A percentile compares a stretch with the other conserved stretches of the same genome.
phyloP scores from a whole-genome alignment of 2,797 vertebrate genomes.

The Lycodopsis pacificus region DNA sequence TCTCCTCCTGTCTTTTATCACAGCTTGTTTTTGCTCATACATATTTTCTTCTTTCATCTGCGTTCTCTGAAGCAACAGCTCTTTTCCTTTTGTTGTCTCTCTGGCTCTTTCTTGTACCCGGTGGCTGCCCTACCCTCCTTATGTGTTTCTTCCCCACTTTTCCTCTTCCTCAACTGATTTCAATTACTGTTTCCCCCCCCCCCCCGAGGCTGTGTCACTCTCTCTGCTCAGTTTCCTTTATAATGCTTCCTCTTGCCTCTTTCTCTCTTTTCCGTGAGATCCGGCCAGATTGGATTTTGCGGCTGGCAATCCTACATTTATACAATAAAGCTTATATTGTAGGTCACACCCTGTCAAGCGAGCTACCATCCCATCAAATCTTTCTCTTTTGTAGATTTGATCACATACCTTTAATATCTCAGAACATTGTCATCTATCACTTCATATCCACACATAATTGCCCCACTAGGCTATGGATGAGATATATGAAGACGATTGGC shows the following conservation, averaged over 20 bases:
- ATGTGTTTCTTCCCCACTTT: constrained; percentile 34
- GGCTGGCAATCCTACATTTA: constrained; percentile 34
- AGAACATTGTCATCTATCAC: constrained; percentile 32
- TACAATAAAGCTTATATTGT: constrained; percentile 47
- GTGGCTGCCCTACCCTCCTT: constrained; percentile 40
- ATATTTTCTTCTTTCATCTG: constrained; percentile 49
- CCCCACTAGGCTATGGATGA: constrained; percentile 9
- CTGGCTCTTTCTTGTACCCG: constrained; percentile 22
- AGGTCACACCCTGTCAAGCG: constrained; percentile 24
- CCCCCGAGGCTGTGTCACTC: constrained; percentile 68
- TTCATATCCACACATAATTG: constrained; percentile 25
- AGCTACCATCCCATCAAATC: constrained; percentile 10
- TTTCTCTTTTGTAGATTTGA: constrained; percentile 29
- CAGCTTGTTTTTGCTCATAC: constrained; percentile 19
- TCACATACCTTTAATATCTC: constrained; percentile 21
- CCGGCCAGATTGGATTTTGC: constrained; percentile 54
- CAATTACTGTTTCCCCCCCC: constrained; percentile 71
- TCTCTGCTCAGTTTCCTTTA: constrained; percentile 60
- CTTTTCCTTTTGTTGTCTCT: constrained; percentile 30
- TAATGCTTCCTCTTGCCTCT: constrained; percentile 52
- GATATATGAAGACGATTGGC: constrained; percentile 12
- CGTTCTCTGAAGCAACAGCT: constrained; percentile 46
- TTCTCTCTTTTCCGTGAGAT: constrained; percentile 41
- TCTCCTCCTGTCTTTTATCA: constrained; percentile 28
- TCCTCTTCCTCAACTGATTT: constrained; percentile 67